Percentiles rank a stretch among this genome's conserved stretches.
Evolutionary conservation across 1,140 invertebrate species (phyloP).

Genomic region (Armadillidium nasatum): DNA sequence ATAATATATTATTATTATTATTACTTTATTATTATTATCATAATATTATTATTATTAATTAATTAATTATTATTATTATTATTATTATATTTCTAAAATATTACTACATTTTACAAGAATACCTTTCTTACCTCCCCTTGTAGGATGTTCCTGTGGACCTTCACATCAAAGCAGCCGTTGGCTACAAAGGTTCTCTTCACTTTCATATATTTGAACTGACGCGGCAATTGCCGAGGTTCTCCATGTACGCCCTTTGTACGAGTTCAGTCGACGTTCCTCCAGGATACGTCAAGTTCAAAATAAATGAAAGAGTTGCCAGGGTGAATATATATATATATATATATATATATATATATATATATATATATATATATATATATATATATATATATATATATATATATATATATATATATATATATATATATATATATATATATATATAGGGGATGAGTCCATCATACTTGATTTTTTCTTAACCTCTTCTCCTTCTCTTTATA

Average conservation of each 20-base stretch:
- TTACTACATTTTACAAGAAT: too few species aligned
- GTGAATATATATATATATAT: conserved; percentile 49
- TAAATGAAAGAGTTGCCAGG: conserved; percentile 59
- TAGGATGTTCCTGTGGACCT: conserved; percentile 81
- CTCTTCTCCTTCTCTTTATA: too few species aligned
- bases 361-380: background rate
- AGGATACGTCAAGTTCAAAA: conserved; percentile 62
- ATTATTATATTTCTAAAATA: too few species aligned
- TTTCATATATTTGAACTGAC: conserved; percentile 88
- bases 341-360: background rate
- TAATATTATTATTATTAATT: too few species aligned
- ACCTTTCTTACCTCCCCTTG: background rate
- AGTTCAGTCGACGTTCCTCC: conserved; percentile 50
- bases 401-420: background rate
- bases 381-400: background rate
- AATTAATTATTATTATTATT: too few species aligned
- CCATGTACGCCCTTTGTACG: conserved; percentile 68
- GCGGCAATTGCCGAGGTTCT: conserved; percentile 77
- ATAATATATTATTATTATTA: too few species aligned
- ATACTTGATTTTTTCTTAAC: too few species aligned
- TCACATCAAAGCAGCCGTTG: conserved; percentile 81
- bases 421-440: background rate
- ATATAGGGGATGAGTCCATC: too few species aligned
- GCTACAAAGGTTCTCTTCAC: conserved; percentile 67
- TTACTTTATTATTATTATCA: too few species aligned